Evolutionary conservation across 2,888 invertebrate genomes (phyloP).

Genomic region (Onthophagus sagittarius): DNA sequence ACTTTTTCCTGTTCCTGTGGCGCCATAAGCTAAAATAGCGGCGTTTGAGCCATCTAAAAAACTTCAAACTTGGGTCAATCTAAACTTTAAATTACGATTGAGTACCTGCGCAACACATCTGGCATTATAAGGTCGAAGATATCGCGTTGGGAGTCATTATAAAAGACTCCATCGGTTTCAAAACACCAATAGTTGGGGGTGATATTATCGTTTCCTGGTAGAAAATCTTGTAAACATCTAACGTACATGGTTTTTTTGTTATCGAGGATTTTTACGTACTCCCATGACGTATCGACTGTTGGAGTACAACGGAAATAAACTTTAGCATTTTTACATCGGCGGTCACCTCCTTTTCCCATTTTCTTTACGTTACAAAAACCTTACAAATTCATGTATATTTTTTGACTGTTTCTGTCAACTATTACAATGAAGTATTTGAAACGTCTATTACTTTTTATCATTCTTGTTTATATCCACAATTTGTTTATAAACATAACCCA

Average conservation of each 20-base stretch:
- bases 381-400: too few species aligned
- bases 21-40: slow-evolving; percentile 46
- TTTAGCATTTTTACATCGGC: slow-evolving; percentile 32
- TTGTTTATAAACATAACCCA: too few species aligned
- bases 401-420: too few species aligned
- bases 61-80: slow-evolving; percentile 30
- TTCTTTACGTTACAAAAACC: neutral
- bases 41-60: slow-evolving; percentile 41
- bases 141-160: slow-evolving; percentile 41
- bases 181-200: slow-evolving; percentile 46
- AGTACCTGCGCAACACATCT: slow-evolving; percentile 43
- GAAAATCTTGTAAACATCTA: slow-evolving; percentile 41
- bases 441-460: too few species aligned
- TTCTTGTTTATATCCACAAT: too few species aligned
- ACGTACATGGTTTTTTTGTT: slow-evolving; percentile 43
- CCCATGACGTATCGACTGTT: slow-evolving; percentile 35
- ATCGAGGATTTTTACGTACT: slow-evolving; percentile 40
- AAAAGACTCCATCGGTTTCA: slow-evolving; percentile 45
- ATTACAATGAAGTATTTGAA: too few species aligned
- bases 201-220: slow-evolving; percentile 27
- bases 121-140: slow-evolving; percentile 40
- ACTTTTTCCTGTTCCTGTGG: slow-evolving; percentile 48
- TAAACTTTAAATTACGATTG: slow-evolving; percentile 10
- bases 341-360: slow-evolving; percentile 18
- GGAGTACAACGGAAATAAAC: slow-evolving; percentile 41